Percentiles rank a stretch among this genome's conserved stretches.
Evolutionary conservation across 2,113 vertebrate genomes (phyloP).

Genomic region (Oryzias celebensis): DNA sequence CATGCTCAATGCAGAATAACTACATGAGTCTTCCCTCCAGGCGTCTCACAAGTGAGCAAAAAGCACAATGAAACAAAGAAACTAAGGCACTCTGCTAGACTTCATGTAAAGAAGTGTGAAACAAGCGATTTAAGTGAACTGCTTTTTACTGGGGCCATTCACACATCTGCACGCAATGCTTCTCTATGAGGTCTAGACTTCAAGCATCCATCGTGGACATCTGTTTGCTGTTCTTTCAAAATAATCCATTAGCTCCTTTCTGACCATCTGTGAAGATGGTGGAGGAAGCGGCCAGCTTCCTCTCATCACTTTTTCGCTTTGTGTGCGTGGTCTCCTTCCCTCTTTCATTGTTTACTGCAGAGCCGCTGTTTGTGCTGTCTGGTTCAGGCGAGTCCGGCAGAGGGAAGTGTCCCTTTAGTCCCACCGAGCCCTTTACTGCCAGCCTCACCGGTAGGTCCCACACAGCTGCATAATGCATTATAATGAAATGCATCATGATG

Average conservation of each 20-base stretch:
- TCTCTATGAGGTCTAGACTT: neutral
- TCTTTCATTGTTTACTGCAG: slow-evolving; percentile 33
- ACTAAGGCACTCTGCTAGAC: too few species aligned
- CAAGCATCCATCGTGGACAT: neutral
- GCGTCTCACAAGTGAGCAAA: neutral
- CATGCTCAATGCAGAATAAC: too few species aligned
- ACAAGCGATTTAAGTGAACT: too few species aligned
- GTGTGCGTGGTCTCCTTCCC: slow-evolving; percentile 20
- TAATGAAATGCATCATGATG: too few species aligned
- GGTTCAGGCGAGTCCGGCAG: slow-evolving; percentile 77
- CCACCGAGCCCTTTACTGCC: slow-evolving; percentile 79
- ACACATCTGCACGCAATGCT: neutral
- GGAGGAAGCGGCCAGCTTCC: too few species aligned
- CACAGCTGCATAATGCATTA: neutral
- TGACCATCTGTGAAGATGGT: neutral
- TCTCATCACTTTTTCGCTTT: neutral
- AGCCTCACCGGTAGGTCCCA: slow-evolving; percentile 73
- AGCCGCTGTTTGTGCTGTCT: slow-evolving; percentile 64
- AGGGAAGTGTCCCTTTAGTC: slow-evolving; percentile 87
- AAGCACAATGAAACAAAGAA: neutral
- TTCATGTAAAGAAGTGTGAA: too few species aligned
- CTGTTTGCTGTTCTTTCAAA: neutral
- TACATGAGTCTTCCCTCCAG: neutral
- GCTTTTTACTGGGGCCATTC: neutral
- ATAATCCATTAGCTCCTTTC: neutral